phyloP scores from a whole-genome alignment of 2,888 invertebrate genomes.

The Apamea sordens region DNA sequence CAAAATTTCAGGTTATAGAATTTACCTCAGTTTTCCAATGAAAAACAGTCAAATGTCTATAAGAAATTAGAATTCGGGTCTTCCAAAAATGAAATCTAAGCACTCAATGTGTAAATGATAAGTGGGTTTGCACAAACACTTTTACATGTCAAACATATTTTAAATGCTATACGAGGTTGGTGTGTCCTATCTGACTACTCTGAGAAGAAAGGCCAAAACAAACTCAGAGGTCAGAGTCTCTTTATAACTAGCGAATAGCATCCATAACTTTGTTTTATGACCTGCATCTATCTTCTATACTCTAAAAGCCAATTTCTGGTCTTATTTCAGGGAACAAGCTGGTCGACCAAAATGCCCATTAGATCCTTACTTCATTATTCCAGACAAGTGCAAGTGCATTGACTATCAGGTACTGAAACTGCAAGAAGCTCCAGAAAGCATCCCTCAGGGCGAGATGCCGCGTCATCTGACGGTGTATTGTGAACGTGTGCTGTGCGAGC shows the following conservation, averaged over 20 bases:
- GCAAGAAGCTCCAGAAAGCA: slow-evolving; percentile 97
- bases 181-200: no score
- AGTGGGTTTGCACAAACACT: no score
- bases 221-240: no score
- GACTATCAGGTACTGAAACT: slow-evolving; percentile 99
- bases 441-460: slow-evolving; percentile 99
- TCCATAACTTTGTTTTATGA: not conserved
- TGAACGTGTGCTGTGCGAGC: slow-evolving; percentile 97
- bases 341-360: slow-evolving; percentile 98
- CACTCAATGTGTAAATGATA: not conserved
- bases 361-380: slow-evolving; percentile 99
- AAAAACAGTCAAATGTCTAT: not conserved
- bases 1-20: not conserved
- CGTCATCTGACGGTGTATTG: slow-evolving; percentile 98
- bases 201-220: no score
- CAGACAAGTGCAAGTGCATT: slow-evolving; percentile 99
- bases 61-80: not conserved
- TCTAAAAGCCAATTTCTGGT: slow-evolving; percentile 5
- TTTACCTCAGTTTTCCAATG: not conserved
- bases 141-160: no score
- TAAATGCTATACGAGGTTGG: no score
- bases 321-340: slow-evolving; percentile 94
- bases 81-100: not conserved
- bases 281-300: not conserved
- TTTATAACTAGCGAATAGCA: no score